Percentiles rank a stretch among this genome's conserved stretches.
Conservation (phyloP, 2,888 invertebrate genomes). For the Leptinotarsa rubiginosa region DNA sequence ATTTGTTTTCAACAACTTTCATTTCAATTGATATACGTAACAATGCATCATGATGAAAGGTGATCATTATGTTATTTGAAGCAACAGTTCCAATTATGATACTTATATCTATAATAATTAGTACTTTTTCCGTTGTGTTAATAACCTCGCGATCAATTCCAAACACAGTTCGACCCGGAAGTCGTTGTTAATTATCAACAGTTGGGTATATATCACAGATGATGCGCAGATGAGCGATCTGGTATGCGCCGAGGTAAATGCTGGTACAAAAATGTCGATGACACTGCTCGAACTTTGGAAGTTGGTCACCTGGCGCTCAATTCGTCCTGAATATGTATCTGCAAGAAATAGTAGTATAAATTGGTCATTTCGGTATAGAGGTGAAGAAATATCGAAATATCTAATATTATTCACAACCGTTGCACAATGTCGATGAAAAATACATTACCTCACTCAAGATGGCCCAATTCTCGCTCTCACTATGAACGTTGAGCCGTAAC, state of each 20-base stretch:
- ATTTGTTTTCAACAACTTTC: too few relatives aligned
- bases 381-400: too few relatives aligned
- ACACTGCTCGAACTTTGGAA: slow-evolving; percentile 53
- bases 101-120: background rate
- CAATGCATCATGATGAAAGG: too few relatives aligned
- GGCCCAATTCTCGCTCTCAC: slow-evolving; percentile 88
- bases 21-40: too few relatives aligned
- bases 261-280: slow-evolving; percentile 45
- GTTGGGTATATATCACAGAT: slow-evolving; percentile 56
- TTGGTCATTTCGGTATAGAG: background rate
- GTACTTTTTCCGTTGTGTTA: too few relatives aligned
- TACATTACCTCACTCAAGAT: slow-evolving; percentile 87
- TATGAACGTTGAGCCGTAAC: slow-evolving; percentile 82
- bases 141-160: slow-evolving; percentile 7
- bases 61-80: too few relatives aligned
- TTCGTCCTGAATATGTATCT: slow-evolving; percentile 63
- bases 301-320: slow-evolving; percentile 60
- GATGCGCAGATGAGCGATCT: slow-evolving; percentile 58
- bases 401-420: too few relatives aligned
- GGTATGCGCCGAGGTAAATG: slow-evolving; percentile 52
- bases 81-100: too few relatives aligned
- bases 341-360: slow-evolving; percentile 29
- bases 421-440: background rate
- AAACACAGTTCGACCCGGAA: background rate
- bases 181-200: slow-evolving; percentile 21